Base-by-base conservation (phyloP, 2,113 vertebrate genomes). In the Esox niger region DNA sequence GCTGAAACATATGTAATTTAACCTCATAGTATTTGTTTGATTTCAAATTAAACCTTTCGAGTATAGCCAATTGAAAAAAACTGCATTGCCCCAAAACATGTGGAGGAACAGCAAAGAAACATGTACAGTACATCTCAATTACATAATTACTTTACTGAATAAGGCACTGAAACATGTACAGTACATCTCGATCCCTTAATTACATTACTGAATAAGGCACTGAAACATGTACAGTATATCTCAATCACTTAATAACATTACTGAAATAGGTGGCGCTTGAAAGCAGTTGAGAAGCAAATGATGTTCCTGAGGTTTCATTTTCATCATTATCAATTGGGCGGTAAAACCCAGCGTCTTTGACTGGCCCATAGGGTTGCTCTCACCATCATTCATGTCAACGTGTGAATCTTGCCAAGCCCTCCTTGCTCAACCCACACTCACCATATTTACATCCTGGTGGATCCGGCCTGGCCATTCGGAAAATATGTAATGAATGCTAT, bases 401-500 rank as follows among this genome's bases (percentile, higher is more conserved):
- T 65, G 75, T 77, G 58, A 75, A 61, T 82, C 47, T 62, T 68
- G 70, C 82, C 7, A 27, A 26, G 21, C 54, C 26, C 25, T 56
- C 26, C 3, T 4, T 75, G 73, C 67, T 65, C 33, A 6, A 46
- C 49, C 32, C 69, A 1, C 25, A n/a, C n/a, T 77, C 69, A 66
- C 71, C 79, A 63, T 69, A 73, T 84, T 89, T 86, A 77, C 85
- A 88, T 88, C 83, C 49, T 82, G 66, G 70, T 7, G 77, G 59
- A 88, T 77, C 82, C 80, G 71, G 61, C 59, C 73, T 79, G 88
- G 80, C 86, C 84, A 85, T 57, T 86, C 77, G 88, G 82, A 93
- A 93, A 93, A 90, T 82, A 79, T 89, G 66, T 75, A 90, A 93
- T 88, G 90, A 91, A 81, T 59, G 29, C 78, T 81, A 84, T 92